phyloP scores from a whole-genome alignment of 1,140 invertebrate genomes.

The Hesperophylax magnus region DNA sequence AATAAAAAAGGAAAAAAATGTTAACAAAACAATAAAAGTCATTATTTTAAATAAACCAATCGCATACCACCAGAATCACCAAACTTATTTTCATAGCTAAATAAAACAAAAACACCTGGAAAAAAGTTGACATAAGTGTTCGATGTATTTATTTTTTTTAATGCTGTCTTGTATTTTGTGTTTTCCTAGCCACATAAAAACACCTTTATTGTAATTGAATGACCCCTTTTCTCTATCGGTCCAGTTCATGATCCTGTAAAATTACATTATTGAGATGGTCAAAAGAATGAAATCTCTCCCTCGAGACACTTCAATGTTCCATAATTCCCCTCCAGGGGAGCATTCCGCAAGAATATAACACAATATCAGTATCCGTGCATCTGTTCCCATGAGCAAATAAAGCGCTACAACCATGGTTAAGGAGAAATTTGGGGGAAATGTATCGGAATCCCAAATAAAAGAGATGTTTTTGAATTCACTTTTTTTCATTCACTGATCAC shows the following conservation, averaged over 20 bases:
- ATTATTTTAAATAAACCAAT: too few relatives aligned
- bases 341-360: conserved; percentile 29
- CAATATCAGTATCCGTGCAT: conserved; percentile 52
- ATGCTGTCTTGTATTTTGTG: too few relatives aligned
- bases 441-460: background rate
- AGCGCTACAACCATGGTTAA: conserved; percentile 21
- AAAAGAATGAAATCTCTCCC: conserved; percentile 30
- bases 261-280: conserved; percentile 26
- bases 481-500: too few relatives aligned
- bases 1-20: too few relatives aligned
- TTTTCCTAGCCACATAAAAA: too few relatives aligned
- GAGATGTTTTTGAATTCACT: background rate
- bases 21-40: too few relatives aligned
- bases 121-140: too few relatives aligned
- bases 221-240: background rate
- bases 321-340: conserved; percentile 6
- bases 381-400: conserved; percentile 45
- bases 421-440: background rate
- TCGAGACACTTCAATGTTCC: conserved; percentile 5
- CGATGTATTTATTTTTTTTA: too few relatives aligned
- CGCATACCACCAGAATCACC: too few relatives aligned
- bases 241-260: background rate
- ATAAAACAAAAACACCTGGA: too few relatives aligned
- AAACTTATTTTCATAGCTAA: too few relatives aligned
- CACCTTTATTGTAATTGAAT: background rate